These are phyloP conservation scores for Tadarida brasiliensis DNA, from an alignment of 2,797 vertebrate species.

Conservation along the genomic window DNA sequence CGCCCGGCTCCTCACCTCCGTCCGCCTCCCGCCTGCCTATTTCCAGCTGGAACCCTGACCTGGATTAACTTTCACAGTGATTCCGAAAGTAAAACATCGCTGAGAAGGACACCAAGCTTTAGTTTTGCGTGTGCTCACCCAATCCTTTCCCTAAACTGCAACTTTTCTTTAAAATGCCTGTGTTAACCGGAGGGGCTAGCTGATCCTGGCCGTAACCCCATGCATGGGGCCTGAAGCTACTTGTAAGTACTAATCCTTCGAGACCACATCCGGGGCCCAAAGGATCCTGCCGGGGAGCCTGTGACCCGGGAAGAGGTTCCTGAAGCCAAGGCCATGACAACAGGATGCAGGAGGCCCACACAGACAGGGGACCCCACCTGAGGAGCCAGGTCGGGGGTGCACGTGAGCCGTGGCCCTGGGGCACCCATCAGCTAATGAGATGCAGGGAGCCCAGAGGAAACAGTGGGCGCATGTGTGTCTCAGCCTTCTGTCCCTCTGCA, in stretches of 20 bases:
- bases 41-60: background rate
- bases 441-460: background rate
- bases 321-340: background rate
- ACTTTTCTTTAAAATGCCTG: background rate
- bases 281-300: background rate
- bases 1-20: background rate
- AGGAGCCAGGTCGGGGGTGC: background rate
- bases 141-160: background rate
- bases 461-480: fast-evolving
- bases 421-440: background rate
- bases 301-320: background rate
- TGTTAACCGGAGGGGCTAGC: fast-evolving
- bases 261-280: background rate
- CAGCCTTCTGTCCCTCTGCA: background rate
- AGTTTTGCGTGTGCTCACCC: fast-evolving
- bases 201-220: fast-evolving
- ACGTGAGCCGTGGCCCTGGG: background rate
- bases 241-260: background rate
- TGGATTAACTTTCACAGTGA: background rate
- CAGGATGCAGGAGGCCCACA: background rate
- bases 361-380: background rate
- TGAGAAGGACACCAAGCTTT: background rate
- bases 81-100: background rate
- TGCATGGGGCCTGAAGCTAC: background rate
- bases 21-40: background rate